These are phyloP conservation scores for Oenanthe melanoleuca DNA, from an alignment of 2,113 vertebrate genomes.

Conservation along the genomic window DNA sequence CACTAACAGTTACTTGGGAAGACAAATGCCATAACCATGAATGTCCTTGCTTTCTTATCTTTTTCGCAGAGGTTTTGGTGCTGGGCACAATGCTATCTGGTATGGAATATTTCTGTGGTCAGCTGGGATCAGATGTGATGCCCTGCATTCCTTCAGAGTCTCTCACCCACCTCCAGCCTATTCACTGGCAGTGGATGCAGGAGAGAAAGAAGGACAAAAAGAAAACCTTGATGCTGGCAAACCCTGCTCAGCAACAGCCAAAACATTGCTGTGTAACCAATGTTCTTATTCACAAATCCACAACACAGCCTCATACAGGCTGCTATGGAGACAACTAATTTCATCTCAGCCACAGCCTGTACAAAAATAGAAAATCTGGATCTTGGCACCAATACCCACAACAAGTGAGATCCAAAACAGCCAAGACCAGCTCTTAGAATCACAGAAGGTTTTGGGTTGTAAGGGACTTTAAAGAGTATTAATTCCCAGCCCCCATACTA, in stretches of 20 bases:
- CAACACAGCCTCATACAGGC: neutral
- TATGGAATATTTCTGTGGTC: neutral
- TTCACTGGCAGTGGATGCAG: fast-evolving
- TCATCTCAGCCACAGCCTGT: neutral
- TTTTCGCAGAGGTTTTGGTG: neutral
- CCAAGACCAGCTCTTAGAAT: neutral
- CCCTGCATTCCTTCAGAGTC: fast-evolving
- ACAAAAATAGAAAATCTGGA: neutral
- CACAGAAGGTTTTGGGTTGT: neutral
- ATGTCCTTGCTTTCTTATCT: fast-evolving
- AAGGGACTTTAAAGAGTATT: neutral
- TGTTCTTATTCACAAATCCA: neutral
- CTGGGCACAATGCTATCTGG: neutral
- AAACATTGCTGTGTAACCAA: neutral
- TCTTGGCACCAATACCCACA: neutral
- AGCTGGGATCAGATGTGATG: neutral
- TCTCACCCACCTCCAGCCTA: neutral
- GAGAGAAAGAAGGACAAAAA: neutral
- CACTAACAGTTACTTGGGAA: neutral
- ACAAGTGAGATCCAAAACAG: neutral
- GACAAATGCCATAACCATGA: fast-evolving
- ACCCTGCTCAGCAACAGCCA: neutral
- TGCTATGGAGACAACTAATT: neutral
- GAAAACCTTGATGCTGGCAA: neutral
- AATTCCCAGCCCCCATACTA: neutral